These are phyloP conservation scores for Psilopsiagon aymara DNA, from an alignment of 2,113 vertebrate genomes.

Conservation along the genomic window DNA sequence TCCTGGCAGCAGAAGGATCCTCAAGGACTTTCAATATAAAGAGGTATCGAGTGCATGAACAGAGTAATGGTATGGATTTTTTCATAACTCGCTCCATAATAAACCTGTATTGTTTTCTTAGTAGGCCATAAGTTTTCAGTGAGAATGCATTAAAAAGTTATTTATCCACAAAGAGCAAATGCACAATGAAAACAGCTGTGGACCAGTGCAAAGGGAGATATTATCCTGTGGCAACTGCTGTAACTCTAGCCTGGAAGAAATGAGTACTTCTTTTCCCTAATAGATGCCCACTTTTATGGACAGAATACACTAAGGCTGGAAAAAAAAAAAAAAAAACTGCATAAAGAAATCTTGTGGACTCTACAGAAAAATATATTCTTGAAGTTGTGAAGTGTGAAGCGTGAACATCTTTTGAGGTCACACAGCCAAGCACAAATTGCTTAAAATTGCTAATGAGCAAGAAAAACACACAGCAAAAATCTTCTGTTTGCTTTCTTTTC, in stretches of 20 bases:
- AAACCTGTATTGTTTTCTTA: neutral
- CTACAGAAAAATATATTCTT: neutral
- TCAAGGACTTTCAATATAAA: neutral
- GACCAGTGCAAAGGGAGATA: neutral
- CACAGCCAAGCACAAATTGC: neutral
- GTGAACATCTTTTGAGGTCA: neutral
- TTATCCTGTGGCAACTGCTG: neutral
- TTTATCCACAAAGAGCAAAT: neutral
- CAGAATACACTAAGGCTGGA: neutral
- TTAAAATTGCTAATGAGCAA: neutral
- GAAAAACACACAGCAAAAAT: neutral
- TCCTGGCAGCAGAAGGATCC: neutral
- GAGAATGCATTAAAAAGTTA: neutral
- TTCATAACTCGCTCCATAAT: neutral
- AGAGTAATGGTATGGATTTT: neutral
- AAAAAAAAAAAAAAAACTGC: neutral
- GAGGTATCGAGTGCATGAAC: accelerated
- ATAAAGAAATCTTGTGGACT: neutral
- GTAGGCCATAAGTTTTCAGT: neutral
- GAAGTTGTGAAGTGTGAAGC: neutral
- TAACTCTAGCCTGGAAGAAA: neutral
- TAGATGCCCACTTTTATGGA: neutral
- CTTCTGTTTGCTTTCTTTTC: neutral
- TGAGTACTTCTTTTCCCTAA: neutral
- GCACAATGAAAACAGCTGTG: neutral